Evolutionary conservation across 2,888 invertebrate species (phyloP), one percentile per base, ranked within the genome.

Genomic region (Tubulanus polymorphus): DNA sequence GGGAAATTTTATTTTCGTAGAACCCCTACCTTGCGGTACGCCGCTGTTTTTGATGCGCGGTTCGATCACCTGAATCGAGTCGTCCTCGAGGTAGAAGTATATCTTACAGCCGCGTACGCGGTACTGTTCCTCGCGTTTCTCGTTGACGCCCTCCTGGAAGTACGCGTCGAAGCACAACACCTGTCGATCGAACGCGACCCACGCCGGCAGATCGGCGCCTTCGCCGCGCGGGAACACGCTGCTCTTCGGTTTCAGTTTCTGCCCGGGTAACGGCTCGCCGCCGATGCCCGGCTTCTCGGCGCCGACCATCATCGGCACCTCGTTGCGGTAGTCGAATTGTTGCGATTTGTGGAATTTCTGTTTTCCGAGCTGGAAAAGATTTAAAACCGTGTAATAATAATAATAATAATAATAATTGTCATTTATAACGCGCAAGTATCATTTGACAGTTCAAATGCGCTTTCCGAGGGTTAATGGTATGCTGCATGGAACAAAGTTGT

Each of bases 111-210:
- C 85, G 25, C 92, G 85, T 54, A 93, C 81, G 68, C 88, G 83
- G 67, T 84, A 87, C 29, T 87, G 83, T 2, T 86, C 85, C 1
- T 82, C 80, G 48, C 84, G 81, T 72, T 87, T 85, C 78, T 92
- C 92, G 61, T 88, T 87, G 0, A 91, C 82, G 0, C 88, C 86
- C 81, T 90, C 89, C 84, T 89, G 86, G 72, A 88, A 91, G 72
- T 83, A 90, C 0, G 86, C 90, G 80, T 89, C 85, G 74, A 90
- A 91, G 60, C 84, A 83, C 52, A 91, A 80, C 55, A 88, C 87
- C 81, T 93, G 87, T 79, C 91, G 90, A 74, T 94, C 93, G 75
- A 88, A 91, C 57, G 88, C 87, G 53, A 93, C 83, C 93, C 93
- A 94, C 0, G 89, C 81, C 0, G 93, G 93, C 49, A 88, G 74